These are phyloP conservation scores for Drosophila baimaii DNA, from an alignment of 1,140 invertebrate genomes.

Conservation along the genomic window DNA sequence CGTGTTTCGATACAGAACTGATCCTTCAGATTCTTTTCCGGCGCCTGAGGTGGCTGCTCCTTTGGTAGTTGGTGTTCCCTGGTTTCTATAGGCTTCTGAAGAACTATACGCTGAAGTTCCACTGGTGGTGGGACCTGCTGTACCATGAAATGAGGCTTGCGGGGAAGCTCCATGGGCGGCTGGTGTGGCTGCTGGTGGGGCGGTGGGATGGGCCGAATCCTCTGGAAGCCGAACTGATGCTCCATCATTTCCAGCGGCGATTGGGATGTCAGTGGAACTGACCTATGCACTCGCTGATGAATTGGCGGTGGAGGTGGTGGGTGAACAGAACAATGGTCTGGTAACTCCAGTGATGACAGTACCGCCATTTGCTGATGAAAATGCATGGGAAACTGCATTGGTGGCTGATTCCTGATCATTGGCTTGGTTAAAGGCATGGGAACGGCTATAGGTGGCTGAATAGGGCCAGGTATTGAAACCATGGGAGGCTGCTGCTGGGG, in stretches of 20 bases:
- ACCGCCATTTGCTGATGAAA: not conserved
- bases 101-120: not conserved
- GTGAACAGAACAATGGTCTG: not conserved
- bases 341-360: not conserved
- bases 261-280: not conserved
- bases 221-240: not conserved
- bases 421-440: not conserved
- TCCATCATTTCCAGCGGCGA: not conserved
- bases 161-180: not conserved
- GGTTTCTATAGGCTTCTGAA: not conserved
- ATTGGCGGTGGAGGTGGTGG: not conserved
- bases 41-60: not conserved
- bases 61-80: not conserved
- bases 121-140: not conserved
- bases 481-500: not conserved
- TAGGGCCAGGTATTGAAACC: not conserved
- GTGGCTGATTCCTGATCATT: not conserved
- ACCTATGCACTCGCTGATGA: not conserved
- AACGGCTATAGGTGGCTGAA: not conserved
- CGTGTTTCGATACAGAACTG: not conserved
- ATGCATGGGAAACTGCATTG: slow-evolving; percentile 3
- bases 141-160: not conserved
- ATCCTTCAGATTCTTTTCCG: not conserved
- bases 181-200: too few species aligned
- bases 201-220: not conserved